A percentile compares a stretch with the other conserved stretches of the same genome.
Conservation (phyloP, 2,888 invertebrate species). For the Dasysyrphus albostriatus region DNA sequence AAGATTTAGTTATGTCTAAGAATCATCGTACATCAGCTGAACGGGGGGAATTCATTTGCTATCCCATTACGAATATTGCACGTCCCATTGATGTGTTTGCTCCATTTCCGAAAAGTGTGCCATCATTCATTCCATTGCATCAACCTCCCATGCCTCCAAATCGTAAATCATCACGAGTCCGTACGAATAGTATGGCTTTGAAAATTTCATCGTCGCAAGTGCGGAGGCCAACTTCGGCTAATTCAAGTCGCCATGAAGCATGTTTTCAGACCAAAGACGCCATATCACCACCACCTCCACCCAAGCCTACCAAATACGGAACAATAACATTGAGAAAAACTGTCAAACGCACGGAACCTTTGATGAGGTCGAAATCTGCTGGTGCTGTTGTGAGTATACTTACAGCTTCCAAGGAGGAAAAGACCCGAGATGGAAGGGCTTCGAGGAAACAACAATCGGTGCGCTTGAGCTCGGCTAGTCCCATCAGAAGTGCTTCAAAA, state of each 20-base stretch:
- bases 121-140: constrained; percentile 85
- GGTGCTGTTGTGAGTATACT: constrained; percentile 80
- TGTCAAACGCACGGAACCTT: constrained; percentile 80
- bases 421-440: constrained; percentile 73
- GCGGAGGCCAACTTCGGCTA: constrained; percentile 77
- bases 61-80: constrained; percentile 84
- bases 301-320: constrained; percentile 81
- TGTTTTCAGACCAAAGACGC: constrained; percentile 81
- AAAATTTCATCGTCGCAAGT: constrained; percentile 85
- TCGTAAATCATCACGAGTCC: constrained; percentile 89
- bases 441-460: constrained; percentile 79
- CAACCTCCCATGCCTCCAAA: constrained; percentile 92
- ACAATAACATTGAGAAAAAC: constrained; percentile 83
- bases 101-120: constrained; percentile 86
- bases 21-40: constrained; percentile 59
- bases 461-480: constrained; percentile 81
- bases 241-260: constrained; percentile 80
- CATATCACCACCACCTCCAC: constrained; percentile 75
- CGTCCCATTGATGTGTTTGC: constrained; percentile 84
- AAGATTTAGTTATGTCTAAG: constrained; percentile 77
- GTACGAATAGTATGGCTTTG: constrained; percentile 87
- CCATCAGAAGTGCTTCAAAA: constrained; percentile 75
- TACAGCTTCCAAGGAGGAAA: constrained; percentile 78
- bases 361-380: constrained; percentile 82
- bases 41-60: constrained; percentile 86